Percentiles rank a stretch among this genome's conserved stretches.
phyloP scores from a whole-genome alignment of 1,140 invertebrate genomes.

The Magallana ariakensis region DNA sequence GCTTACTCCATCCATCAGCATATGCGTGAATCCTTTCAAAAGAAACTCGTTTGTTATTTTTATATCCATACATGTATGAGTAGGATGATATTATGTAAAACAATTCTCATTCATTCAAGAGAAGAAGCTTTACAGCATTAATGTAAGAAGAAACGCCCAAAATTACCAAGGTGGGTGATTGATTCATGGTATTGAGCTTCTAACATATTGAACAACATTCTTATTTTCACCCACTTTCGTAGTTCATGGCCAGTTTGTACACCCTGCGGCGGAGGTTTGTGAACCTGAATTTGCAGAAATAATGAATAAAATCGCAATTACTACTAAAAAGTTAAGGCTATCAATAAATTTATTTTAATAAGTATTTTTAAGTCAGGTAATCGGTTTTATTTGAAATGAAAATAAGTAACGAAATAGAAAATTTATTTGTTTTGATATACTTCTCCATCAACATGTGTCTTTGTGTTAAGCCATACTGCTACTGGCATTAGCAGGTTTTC shows the following conservation, averaged over 20 bases:
- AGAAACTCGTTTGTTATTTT: too few relatives aligned
- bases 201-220: not conserved
- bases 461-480: not conserved
- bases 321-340: too few relatives aligned
- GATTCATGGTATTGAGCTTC: slow-evolving; percentile 4
- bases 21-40: slow-evolving; percentile 75
- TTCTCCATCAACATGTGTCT: too few relatives aligned
- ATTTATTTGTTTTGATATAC: too few relatives aligned
- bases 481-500: not conserved
- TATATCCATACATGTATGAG: too few relatives aligned
- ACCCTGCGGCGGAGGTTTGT: not conserved
- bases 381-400: too few relatives aligned
- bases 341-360: too few relatives aligned
- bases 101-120: too few relatives aligned
- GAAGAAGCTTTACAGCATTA: not conserved
- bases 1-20: slow-evolving; percentile 79
- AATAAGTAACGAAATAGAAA: too few relatives aligned
- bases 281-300: not conserved
- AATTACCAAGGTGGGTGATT: not conserved
- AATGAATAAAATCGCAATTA: not conserved
- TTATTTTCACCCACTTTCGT: not conserved
- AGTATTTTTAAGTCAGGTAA: too few relatives aligned
- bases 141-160: not conserved
- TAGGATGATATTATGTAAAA: too few relatives aligned
- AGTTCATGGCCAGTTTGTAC: not conserved